phyloP scores from a whole-genome alignment of 1,140 invertebrate species.

The Pseudomyrmex dendroicus region DNA sequence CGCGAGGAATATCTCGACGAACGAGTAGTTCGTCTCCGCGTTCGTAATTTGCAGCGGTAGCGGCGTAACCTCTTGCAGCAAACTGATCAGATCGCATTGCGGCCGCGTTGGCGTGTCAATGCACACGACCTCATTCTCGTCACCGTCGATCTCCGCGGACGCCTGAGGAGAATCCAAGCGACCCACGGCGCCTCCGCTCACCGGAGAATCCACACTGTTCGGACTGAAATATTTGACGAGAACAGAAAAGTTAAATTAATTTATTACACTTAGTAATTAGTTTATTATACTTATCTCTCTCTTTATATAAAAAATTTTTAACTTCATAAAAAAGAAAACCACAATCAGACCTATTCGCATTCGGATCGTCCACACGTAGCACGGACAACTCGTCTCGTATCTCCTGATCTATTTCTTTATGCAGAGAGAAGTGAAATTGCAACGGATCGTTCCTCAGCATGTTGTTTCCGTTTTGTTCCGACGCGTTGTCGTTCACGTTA shows the following conservation, averaged over 20 bases:
- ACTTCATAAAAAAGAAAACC: slow-evolving; percentile 8
- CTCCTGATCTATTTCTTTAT: slow-evolving; percentile 77
- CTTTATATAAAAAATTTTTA: not conserved
- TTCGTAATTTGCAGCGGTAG: slow-evolving; percentile 83
- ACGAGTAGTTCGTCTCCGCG: slow-evolving; percentile 75
- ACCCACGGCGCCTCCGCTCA: slow-evolving; percentile 85
- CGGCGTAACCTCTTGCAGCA: slow-evolving; percentile 86
- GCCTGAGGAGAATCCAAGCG: slow-evolving; percentile 86
- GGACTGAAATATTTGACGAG: slow-evolving; percentile 72
- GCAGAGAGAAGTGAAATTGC: slow-evolving; percentile 73
- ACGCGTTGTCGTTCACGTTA: slow-evolving; percentile 85
- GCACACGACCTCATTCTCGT: slow-evolving; percentile 88
- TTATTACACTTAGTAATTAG: not conserved
- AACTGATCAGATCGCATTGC: slow-evolving; percentile 87
- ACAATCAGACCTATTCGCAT: slow-evolving; percentile 81
- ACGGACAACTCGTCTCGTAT: slow-evolving; percentile 80
- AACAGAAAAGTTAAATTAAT: not conserved
- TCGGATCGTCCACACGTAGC: slow-evolving; percentile 81
- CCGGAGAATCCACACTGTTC: slow-evolving; percentile 81
- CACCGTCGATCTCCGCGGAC: slow-evolving; percentile 89
- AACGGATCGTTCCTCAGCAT: slow-evolving; percentile 75
- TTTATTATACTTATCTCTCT: no score
- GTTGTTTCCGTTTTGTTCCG: slow-evolving; percentile 87
- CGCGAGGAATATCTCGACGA: slow-evolving; percentile 86
- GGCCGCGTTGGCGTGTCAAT: slow-evolving; percentile 89